These are phyloP conservation scores for Carcinoscorpius rotundicauda DNA, from an alignment of 1,140 invertebrate genomes.

Conservation along the genomic window DNA sequence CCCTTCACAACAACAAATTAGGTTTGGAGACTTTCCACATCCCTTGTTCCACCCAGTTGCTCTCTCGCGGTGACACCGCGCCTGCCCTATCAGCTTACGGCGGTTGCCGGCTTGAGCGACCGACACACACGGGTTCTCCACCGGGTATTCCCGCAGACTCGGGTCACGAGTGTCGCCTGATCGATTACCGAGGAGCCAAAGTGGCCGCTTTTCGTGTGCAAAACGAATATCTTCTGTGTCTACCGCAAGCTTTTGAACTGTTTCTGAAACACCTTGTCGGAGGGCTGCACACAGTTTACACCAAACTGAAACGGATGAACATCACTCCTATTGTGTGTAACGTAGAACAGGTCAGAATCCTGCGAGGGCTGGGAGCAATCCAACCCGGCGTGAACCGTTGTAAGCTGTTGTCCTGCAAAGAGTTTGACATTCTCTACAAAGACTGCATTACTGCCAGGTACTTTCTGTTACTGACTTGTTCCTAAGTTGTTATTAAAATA, in stretches of 20 bases:
- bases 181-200: constrained; percentile 92
- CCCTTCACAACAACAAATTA: too few species aligned
- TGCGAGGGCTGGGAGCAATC: constrained; percentile 91
- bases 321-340: constrained; percentile 97
- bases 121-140: constrained; percentile 3
- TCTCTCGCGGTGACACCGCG: too few species aligned
- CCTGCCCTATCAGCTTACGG: too few species aligned
- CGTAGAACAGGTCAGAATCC: constrained; percentile 95
- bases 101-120: too few species aligned
- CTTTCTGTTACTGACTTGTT: not conserved
- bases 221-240: constrained; percentile 90
- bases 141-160: constrained; percentile 51
- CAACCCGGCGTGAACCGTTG: constrained; percentile 98
- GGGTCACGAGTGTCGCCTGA: constrained; percentile 90
- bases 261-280: constrained; percentile 97
- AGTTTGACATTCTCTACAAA: constrained; percentile 96
- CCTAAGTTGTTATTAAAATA: too few species aligned
- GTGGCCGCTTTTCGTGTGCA: constrained; percentile 95
- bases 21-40: too few species aligned
- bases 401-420: constrained; percentile 93
- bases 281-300: constrained; percentile 96
- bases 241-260: constrained; percentile 97
- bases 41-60: too few species aligned
- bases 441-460: constrained; percentile 99
- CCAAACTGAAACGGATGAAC: constrained; percentile 93